These are phyloP conservation scores for Macropodus opercularis DNA, from an alignment of 2,797 vertebrate genomes.

Conservation along the genomic window DNA sequence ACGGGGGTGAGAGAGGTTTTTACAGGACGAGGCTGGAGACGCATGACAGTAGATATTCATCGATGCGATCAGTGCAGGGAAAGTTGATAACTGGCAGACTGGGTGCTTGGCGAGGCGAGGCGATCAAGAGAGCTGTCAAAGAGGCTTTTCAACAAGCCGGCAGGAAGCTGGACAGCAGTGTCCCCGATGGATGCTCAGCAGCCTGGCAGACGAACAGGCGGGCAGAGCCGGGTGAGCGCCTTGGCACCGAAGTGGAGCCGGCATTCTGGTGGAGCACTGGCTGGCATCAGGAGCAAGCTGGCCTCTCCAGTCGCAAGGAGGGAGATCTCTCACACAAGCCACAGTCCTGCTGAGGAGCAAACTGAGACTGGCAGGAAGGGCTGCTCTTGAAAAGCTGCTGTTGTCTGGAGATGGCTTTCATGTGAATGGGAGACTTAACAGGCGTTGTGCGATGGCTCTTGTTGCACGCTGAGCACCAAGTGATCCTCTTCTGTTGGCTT, in stretches of 20 bases:
- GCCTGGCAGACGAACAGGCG: constrained; percentile 78
- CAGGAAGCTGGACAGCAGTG: constrained; percentile 68
- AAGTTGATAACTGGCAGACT: constrained; percentile 51
- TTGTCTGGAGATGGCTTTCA: constrained; percentile 76
- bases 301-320: constrained; percentile 65
- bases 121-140: constrained; percentile 80
- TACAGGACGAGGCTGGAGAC: too few species aligned
- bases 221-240: constrained; percentile 63
- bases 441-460: constrained; percentile 71
- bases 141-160: constrained; percentile 74
- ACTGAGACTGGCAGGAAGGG: constrained; percentile 71
- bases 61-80: constrained; percentile 44
- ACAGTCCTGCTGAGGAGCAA: constrained; percentile 75
- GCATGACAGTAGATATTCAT: not conserved
- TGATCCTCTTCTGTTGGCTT: constrained; percentile 72
- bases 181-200: constrained; percentile 67
- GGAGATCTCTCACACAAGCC: constrained; percentile 58
- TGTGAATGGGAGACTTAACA: constrained; percentile 73
- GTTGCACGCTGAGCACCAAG: constrained; percentile 61
- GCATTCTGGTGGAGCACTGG: constrained; percentile 63
- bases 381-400: constrained; percentile 72
- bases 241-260: constrained; percentile 61
- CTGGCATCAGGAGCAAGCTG: constrained; percentile 68
- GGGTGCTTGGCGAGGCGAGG: constrained; percentile 40
- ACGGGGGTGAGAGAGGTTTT: too few species aligned